Conservation (phyloP, 2,888 invertebrate species). For the Trichacis sp. region DNA sequence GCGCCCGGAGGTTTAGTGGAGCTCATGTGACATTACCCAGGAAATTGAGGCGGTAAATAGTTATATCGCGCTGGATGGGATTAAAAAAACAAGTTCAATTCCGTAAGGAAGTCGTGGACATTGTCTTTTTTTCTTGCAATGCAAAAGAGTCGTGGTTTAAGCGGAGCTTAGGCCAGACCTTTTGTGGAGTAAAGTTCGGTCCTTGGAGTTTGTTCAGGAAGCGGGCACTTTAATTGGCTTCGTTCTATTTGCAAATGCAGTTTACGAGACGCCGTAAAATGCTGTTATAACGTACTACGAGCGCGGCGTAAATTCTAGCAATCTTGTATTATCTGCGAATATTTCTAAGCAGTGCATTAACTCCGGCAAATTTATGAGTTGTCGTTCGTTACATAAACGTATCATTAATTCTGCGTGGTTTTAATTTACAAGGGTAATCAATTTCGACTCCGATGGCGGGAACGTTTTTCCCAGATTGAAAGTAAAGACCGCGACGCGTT, state of each 20-base stretch:
- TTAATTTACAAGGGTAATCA: constrained; percentile 3
- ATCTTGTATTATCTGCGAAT: background rate
- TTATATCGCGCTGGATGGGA: constrained; percentile 1
- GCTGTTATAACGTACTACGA: background rate
- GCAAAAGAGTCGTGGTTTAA: too few species aligned
- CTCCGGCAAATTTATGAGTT: background rate
- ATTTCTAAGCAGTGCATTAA: constrained; percentile 1
- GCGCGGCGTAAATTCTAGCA: background rate
- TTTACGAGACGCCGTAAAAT: background rate
- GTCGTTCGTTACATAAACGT: background rate
- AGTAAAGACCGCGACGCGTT: background rate
- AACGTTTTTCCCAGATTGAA: background rate
- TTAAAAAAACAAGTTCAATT: background rate
- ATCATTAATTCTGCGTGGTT: background rate
- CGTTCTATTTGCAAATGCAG: background rate
- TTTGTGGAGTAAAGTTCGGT: background rate
- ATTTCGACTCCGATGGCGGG: too few species aligned
- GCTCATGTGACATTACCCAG: background rate
- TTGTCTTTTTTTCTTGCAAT: background rate
- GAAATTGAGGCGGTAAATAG: background rate
- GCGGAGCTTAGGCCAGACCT: background rate
- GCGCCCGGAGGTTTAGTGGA: background rate
- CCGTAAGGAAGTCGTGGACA: background rate
- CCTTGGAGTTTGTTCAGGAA: background rate
- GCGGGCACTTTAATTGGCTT: background rate